Percentiles rank a stretch among this genome's conserved stretches.
Evolutionary conservation across 2,797 vertebrate genomes (phyloP).

Genomic region (Sebastolobus alascanus): DNA sequence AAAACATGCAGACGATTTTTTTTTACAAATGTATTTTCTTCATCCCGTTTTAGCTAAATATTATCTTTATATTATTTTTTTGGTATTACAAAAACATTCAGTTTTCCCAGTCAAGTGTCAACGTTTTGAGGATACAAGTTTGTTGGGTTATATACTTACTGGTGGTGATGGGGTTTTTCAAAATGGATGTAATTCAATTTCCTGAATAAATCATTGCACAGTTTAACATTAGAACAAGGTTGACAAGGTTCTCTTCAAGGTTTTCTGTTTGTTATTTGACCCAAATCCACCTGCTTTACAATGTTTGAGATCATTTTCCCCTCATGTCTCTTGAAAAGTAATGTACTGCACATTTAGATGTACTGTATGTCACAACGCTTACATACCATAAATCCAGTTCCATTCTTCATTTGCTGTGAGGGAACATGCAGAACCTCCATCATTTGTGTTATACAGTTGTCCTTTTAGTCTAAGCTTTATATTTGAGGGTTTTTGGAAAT

Average conservation of each 20-base stretch:
- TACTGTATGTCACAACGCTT: not conserved
- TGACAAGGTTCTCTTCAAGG: not conserved
- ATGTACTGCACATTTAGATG: not conserved
- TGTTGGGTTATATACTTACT: not conserved
- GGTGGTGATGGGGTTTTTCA: not conserved
- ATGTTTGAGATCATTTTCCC: not conserved
- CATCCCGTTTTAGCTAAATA: not conserved
- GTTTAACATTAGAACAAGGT: not conserved
- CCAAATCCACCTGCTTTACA: not conserved
- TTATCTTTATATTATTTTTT: not conserved
- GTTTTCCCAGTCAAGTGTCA: not conserved
- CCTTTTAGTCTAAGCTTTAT: not conserved
- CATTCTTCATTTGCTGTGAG: not conserved
- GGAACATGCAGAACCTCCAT: conserved; percentile 10
- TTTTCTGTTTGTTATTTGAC: not conserved
- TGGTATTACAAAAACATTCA: not conserved
- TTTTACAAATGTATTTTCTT: not conserved
- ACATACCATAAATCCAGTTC: not conserved
- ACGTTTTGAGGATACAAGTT: not conserved
- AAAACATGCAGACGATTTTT: not conserved
- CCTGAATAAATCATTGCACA: not conserved
- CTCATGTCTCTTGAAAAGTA: not conserved
- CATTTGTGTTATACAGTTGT: conserved; percentile 11
- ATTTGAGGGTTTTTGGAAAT: conserved; percentile 13
- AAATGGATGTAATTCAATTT: not conserved